phyloP scores from a whole-genome alignment of 2,888 invertebrate species.

The Morpho achilles region DNA sequence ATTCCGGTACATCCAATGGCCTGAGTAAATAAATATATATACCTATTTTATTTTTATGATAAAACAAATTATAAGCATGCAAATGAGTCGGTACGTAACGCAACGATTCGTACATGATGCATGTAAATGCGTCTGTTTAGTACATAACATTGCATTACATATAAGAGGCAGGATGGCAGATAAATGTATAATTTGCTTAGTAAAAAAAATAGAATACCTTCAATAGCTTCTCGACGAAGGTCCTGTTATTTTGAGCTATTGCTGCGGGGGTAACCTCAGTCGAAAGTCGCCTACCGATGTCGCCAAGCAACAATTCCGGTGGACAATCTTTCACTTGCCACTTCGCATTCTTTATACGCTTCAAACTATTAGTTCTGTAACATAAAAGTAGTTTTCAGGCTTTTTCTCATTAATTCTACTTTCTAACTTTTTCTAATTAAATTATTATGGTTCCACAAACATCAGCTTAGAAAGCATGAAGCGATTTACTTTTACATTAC shows the following conservation, averaged over 20 bases:
- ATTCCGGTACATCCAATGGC: too few relatives aligned
- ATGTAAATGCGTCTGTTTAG: too few relatives aligned
- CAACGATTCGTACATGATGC: too few relatives aligned
- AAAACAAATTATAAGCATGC: too few relatives aligned
- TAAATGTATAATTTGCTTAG: too few relatives aligned
- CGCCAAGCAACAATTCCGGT: slow-evolving; percentile 68
- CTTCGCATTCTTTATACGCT: slow-evolving; percentile 80
- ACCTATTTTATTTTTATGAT: too few relatives aligned
- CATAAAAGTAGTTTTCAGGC: slow-evolving; percentile 23
- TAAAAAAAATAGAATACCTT: slow-evolving; percentile 80
- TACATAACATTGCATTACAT: too few relatives aligned
- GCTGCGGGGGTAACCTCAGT: slow-evolving; percentile 90
- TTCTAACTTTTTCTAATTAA: too few relatives aligned
- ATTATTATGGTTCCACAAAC: slow-evolving; percentile 6
- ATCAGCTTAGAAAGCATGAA: slow-evolving; percentile 44
- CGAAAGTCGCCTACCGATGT: slow-evolving; percentile 75
- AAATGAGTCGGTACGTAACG: too few relatives aligned
- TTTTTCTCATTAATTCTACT: too few relatives aligned
- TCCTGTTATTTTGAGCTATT: slow-evolving; percentile 97
- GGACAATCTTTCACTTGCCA: slow-evolving; percentile 82
- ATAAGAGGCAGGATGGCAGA: too few relatives aligned
- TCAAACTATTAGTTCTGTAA: slow-evolving; percentile 78
- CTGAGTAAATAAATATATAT: too few relatives aligned
- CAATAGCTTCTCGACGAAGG: slow-evolving; percentile 97
- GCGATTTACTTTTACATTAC: slow-evolving; percentile 30